A percentile compares a stretch with the other conserved stretches of the same genome.
phyloP scores from a whole-genome alignment of 1,140 invertebrate genomes.

The Dryas iulia region DNA sequence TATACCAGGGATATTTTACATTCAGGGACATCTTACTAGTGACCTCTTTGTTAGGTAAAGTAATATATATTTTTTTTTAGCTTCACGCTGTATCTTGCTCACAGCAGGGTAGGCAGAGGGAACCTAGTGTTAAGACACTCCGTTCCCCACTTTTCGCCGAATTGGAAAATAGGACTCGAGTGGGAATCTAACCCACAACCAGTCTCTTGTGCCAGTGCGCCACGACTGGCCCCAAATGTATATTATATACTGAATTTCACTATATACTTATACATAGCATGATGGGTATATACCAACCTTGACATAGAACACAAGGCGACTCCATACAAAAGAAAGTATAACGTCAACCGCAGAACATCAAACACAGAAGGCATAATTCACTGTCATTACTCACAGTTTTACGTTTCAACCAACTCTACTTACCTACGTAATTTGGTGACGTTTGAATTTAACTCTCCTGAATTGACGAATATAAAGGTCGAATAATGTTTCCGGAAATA shows the following conservation, averaged over 20 bases:
- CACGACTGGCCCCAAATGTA: too few relatives aligned
- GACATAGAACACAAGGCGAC: constrained; percentile 9
- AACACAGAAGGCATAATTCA: constrained; percentile 44
- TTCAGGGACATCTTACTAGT: too few relatives aligned
- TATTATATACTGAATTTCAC: neutral
- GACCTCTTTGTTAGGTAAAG: too few relatives aligned
- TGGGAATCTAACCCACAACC: neutral
- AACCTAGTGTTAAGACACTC: too few relatives aligned
- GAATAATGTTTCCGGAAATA: too few relatives aligned
- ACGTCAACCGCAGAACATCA: constrained; percentile 25
- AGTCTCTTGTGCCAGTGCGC: too few relatives aligned
- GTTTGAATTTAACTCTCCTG: too few relatives aligned
- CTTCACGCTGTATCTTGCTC: too few relatives aligned
- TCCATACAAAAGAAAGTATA: neutral
- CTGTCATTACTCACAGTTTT: constrained; percentile 44
- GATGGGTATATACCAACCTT: neutral
- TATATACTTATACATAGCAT: neutral
- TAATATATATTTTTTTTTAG: too few relatives aligned
- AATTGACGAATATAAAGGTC: too few relatives aligned
- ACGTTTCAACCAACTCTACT: constrained; percentile 15
- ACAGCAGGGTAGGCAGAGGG: too few relatives aligned
- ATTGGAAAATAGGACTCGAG: neutral
- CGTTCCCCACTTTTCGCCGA: neutral
- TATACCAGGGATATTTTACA: too few relatives aligned
- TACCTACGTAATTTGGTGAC: neutral